Base-by-base conservation (phyloP, 2,113 vertebrate species). In the Varanus salvator region DNA sequence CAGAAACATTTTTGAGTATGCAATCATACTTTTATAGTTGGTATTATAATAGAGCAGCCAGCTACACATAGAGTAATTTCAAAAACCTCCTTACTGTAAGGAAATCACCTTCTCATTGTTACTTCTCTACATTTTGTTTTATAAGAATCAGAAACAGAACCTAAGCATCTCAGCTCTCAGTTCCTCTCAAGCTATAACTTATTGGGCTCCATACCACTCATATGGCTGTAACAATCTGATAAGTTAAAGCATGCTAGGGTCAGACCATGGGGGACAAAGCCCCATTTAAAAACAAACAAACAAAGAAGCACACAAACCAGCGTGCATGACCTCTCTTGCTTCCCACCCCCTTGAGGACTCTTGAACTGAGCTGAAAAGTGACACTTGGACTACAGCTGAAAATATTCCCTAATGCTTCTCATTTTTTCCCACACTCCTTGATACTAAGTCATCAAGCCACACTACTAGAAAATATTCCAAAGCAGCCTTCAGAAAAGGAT, bases 331-430 rank as follows among this genome's bases (percentile, higher is more conserved):
- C 66, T 74, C 38, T 64, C 72, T 71, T 23, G 48, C 1, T 29
- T 71, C 31, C 57, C 31, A 50, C 31, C 38, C 88, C 85, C 80
- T 14, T 0, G 31, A 82, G 86, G 82, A 75, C 54, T 60, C 50
- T 68, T 9, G 64, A 50, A 85, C 74, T 4, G 34, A 83, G 57
- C 72, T 68, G 0, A 25, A 0, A 29, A 19, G 76, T 54, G 15
- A 1, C 3, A 84, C 38, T 50, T 19, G 21, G 25, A 44, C 38
- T 34, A 31, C 8, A 85, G 88, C 1, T 74, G 84, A 92, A 94
- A 94, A 84, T 72, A 27, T 50, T 87, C 90, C 72, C 77, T 81
- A 8, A 90, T 88, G 85, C 50, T 82, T 91, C 89, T 90, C 89
- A 88, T 88, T 90, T 84, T 7, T 74, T 75, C 91, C 86, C 90